Percentiles rank a stretch among this genome's conserved stretches.
phyloP scores from a whole-genome alignment of 2,888 invertebrate genomes.

The Trypoxylon attenuatum region DNA sequence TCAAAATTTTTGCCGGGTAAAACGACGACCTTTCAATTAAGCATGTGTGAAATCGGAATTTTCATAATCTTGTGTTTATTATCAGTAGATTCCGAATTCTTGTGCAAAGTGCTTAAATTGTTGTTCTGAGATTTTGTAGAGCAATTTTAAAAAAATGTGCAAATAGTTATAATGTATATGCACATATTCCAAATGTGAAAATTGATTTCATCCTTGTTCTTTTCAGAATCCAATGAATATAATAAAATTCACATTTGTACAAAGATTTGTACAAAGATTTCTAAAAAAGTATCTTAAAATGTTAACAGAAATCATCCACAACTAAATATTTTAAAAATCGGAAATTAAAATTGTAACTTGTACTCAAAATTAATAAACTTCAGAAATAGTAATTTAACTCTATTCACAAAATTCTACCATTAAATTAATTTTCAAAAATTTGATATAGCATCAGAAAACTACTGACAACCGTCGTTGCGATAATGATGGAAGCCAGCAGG shows the following conservation, averaged over 20 bases:
- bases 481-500: slow-evolving; percentile 59
- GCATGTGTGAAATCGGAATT: background rate
- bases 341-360: no score
- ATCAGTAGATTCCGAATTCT: background rate
- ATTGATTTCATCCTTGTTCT: no score
- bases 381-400: background rate
- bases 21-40: no score
- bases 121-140: background rate
- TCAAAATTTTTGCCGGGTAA: background rate
- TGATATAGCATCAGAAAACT: slow-evolving; percentile 66
- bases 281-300: no score
- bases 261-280: no score
- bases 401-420: background rate
- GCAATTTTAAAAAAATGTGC: background rate
- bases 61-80: background rate
- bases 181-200: no score
- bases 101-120: background rate
- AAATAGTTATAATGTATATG: no score
- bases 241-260: no score
- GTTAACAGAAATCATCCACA: no score
- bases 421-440: background rate
- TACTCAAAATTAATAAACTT: background rate
- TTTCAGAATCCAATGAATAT: no score
- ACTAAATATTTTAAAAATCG: no score
- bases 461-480: slow-evolving; percentile 61